Conservation (phyloP, 1,140 invertebrate species). For the Lithobius niger region DNA sequence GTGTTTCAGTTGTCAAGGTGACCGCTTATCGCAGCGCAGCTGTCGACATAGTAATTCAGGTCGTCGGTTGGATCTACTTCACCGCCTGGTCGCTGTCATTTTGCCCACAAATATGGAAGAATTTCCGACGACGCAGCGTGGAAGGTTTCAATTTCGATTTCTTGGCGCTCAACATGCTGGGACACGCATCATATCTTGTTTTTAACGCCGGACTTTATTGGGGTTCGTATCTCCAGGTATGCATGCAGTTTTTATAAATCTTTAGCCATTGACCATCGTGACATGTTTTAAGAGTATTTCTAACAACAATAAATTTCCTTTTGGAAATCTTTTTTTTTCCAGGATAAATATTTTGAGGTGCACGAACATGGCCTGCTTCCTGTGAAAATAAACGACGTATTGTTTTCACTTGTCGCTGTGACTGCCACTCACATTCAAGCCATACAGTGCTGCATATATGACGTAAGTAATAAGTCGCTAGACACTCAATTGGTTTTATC, state of each 20-base stretch:
- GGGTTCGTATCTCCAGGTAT: conserved; percentile 63
- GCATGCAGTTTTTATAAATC: conserved; percentile 15
- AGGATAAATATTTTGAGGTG: conserved; percentile 61
- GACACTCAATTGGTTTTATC: too few relatives aligned
- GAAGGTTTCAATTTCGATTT: conserved; percentile 96
- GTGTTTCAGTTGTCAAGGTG: conserved; percentile 49
- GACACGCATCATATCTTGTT: conserved; percentile 79
- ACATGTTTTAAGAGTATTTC: too few relatives aligned
- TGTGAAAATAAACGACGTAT: conserved; percentile 90
- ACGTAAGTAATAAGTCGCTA: too few relatives aligned
- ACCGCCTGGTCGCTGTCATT: conserved; percentile 95
- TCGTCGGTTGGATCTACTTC: conserved; percentile 97
- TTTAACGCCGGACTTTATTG: conserved; percentile 88
- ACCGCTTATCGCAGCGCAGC: conserved; percentile 51
- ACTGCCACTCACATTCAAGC: conserved; percentile 65
- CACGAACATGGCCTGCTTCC: conserved; percentile 70
- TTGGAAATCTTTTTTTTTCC: conserved; percentile 15
- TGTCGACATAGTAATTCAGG: conserved; percentile 55
- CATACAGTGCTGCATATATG: conserved; percentile 86
- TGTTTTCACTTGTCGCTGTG: conserved; percentile 86
- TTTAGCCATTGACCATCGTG: conserved; percentile 2
- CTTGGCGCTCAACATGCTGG: conserved; percentile 76
- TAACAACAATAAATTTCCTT: too few relatives aligned
- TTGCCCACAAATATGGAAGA: conserved; percentile 88
- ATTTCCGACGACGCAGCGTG: conserved; percentile 74